Percentiles rank a stretch among this genome's conserved stretches.
Evolutionary conservation across 2,888 invertebrate species (phyloP).

Genomic region (Hedychridium roseum): DNA sequence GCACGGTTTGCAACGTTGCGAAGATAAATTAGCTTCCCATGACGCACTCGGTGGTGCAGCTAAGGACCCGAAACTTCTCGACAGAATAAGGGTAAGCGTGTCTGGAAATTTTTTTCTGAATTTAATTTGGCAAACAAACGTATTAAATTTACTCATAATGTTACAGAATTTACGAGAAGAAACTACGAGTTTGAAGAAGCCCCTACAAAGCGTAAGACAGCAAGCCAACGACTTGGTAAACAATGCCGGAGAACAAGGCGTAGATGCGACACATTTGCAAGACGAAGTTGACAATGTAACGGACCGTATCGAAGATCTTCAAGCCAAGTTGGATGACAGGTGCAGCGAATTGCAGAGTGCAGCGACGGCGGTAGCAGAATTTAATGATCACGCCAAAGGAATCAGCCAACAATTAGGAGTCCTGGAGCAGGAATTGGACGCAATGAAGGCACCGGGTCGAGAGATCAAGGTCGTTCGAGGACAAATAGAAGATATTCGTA

Average conservation of each 20-base stretch:
- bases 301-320: constrained; percentile 80
- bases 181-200: constrained; percentile 78
- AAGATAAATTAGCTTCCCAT: constrained; percentile 82
- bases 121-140: neutral
- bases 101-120: too few relatives aligned
- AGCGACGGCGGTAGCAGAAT: constrained; percentile 85
- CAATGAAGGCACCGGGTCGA: constrained; percentile 85
- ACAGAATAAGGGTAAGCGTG: constrained; percentile 80
- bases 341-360: constrained; percentile 84
- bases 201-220: constrained; percentile 72
- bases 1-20: constrained; percentile 85
- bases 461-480: constrained; percentile 84
- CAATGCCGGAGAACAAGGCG: constrained; percentile 79
- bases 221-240: constrained; percentile 80
- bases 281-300: constrained; percentile 81
- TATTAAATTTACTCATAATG: neutral
- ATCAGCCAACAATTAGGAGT: constrained; percentile 79
- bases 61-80: constrained; percentile 83
- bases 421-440: constrained; percentile 84
- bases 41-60: constrained; percentile 79
- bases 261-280: constrained; percentile 79
- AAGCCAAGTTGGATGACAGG: constrained; percentile 79
- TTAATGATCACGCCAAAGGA: constrained; percentile 86
- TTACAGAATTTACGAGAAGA: constrained; percentile 77
- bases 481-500: constrained; percentile 83